These are phyloP conservation scores for Ahaetulla prasina DNA, from an alignment of 2,113 vertebrate species.

Conservation along the genomic window DNA sequence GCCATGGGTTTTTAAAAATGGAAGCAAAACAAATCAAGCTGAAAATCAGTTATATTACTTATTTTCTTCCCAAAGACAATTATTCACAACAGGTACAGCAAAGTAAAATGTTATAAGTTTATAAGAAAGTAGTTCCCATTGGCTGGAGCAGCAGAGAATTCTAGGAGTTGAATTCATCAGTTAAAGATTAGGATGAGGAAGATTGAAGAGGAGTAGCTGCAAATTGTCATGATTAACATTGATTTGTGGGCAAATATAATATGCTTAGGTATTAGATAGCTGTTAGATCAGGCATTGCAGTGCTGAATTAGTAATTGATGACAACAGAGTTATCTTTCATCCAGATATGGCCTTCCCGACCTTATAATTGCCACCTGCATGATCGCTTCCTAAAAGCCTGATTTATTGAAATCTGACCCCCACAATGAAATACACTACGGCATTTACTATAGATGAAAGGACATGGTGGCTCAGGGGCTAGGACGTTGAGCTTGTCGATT, in stretches of 20 bases:
- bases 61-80: not conserved
- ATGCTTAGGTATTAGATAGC: not conserved
- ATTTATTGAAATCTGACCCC: not conserved
- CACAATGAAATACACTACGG: not conserved
- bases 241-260: not conserved
- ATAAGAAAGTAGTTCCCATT: not conserved
- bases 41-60: not conserved
- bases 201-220: not conserved
- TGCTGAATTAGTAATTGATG: not conserved
- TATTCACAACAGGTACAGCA: not conserved
- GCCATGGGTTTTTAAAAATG: not conserved
- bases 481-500: too few relatives aligned
- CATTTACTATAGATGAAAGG: not conserved
- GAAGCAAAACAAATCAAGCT: not conserved
- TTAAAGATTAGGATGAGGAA: not conserved
- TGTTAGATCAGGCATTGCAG: not conserved
- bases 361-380: not conserved
- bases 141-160: not conserved
- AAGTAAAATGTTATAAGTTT: not conserved
- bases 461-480: too few relatives aligned
- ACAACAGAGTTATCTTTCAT: not conserved
- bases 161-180: not conserved
- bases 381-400: not conserved
- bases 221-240: not conserved
- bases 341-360: not conserved